Percentiles rank a stretch among this genome's conserved stretches.
Conservation (phyloP, 2,113 vertebrate species). For the Sardina pilchardus region DNA sequence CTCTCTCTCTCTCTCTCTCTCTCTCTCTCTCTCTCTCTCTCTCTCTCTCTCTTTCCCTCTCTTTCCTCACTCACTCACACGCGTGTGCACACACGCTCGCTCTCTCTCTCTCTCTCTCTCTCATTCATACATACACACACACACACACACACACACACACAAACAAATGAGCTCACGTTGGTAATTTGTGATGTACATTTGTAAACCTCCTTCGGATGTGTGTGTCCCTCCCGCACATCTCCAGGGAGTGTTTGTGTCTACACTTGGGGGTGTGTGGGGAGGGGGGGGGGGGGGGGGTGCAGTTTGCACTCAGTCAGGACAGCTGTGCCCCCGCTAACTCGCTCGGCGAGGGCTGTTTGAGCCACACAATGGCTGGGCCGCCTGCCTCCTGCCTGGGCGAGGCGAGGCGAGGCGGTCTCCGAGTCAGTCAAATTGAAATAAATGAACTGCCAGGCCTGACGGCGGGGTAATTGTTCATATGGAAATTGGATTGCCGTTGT, state of each 20-base stretch:
- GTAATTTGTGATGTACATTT: slow-evolving; percentile 15
- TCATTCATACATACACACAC: slow-evolving; percentile 28
- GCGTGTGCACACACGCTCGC: slow-evolving; percentile 31
- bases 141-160: not conserved
- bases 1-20: too few relatives aligned
- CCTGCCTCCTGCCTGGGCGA: slow-evolving; percentile 42
- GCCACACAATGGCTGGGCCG: slow-evolving; percentile 57
- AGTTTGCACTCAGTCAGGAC: slow-evolving; percentile 5
- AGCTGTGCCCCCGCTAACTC: slow-evolving; percentile 17
- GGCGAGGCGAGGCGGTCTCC: slow-evolving; percentile 46
- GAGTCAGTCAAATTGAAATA: slow-evolving; percentile 76
- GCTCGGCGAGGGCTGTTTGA: not conserved
- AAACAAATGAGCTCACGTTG: not conserved
- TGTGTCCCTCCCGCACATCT: not conserved
- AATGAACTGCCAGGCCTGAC: slow-evolving; percentile 74
- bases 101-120: too few relatives aligned
- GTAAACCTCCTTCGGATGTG: not conserved
- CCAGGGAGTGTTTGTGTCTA: not conserved
- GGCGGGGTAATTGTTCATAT: slow-evolving; percentile 74
- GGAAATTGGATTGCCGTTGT: slow-evolving; percentile 72
- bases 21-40: too few relatives aligned
- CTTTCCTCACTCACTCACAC: not conserved
- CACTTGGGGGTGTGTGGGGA: not conserved
- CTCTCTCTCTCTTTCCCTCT: too few relatives aligned
- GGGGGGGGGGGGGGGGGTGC: not conserved